Conservation (phyloP, 2,113 vertebrate species). For the Brachypteracias leptosomus region DNA sequence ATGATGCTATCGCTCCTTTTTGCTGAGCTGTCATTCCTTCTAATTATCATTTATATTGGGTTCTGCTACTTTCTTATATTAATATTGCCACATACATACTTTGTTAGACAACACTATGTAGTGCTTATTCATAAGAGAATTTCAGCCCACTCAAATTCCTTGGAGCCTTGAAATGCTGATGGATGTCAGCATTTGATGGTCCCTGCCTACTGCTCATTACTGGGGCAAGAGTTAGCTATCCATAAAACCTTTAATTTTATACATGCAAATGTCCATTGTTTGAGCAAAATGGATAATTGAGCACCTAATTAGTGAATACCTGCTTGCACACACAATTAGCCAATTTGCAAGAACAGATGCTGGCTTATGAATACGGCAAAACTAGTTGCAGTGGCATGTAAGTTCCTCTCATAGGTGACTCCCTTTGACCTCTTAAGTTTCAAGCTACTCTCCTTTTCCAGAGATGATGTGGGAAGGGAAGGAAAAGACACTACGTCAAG, state of each 20-base stretch:
- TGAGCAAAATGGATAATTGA: conserved; percentile 36
- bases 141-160: neutral
- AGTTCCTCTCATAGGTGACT: neutral
- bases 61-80: conserved; percentile 47
- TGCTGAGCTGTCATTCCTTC: conserved; percentile 62
- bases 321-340: conserved; percentile 17
- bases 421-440: neutral
- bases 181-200: conserved; percentile 7
- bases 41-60: conserved; percentile 69
- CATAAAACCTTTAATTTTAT: conserved; percentile 25
- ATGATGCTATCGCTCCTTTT: conserved; percentile 60
- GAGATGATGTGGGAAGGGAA: neutral
- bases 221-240: neutral
- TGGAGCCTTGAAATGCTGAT: conserved; percentile 40
- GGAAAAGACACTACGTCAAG: neutral
- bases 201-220: conserved; percentile 19
- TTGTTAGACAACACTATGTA: conserved; percentile 21
- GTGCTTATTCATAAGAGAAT: conserved; percentile 39
- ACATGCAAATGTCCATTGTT: conserved; percentile 19
- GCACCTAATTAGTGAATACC: conserved; percentile 46
- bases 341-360: conserved; percentile 33
- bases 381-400: neutral
- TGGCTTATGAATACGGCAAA: neutral
- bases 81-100: conserved; percentile 33
- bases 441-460: neutral